A percentile compares a stretch with the other conserved stretches of the same genome.
Conservation (phyloP, 2,888 invertebrate species). For the Plusia festucae region DNA sequence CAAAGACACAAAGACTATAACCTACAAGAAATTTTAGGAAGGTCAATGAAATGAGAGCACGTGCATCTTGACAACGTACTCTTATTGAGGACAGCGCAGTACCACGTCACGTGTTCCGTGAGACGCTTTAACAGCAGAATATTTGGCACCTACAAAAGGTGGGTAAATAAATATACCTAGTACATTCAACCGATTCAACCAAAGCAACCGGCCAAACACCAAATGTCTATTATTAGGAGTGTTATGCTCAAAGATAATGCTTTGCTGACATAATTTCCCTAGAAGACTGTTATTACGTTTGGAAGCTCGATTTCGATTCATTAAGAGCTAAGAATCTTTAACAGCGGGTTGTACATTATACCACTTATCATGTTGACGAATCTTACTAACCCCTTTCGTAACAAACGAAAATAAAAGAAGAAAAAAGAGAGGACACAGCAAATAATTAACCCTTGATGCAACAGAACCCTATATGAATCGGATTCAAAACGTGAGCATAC, state of each 20-base stretch:
- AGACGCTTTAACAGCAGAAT: slow-evolving; percentile 54
- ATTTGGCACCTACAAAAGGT: slow-evolving; percentile 62
- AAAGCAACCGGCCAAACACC: slow-evolving; percentile 49
- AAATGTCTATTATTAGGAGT: slow-evolving; percentile 49
- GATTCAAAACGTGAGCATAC: slow-evolving; percentile 36
- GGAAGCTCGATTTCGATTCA: slow-evolving; percentile 11
- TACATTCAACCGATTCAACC: slow-evolving; percentile 58
- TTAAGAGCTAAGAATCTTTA: slow-evolving; percentile 18
- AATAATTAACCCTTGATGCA: slow-evolving; percentile 29
- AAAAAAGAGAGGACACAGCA: slow-evolving; percentile 39
- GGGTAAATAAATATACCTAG: slow-evolving; percentile 55
- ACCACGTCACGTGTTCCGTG: slow-evolving; percentile 61
- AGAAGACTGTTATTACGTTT: slow-evolving; percentile 19
- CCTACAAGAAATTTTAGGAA: slow-evolving; percentile 57
- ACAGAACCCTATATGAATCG: slow-evolving; percentile 37
- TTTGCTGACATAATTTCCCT: slow-evolving; percentile 43
- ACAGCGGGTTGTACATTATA: not conserved
- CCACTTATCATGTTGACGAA: too few relatives aligned
- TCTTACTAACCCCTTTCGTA: slow-evolving; percentile 26
- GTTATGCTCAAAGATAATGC: slow-evolving; percentile 50
- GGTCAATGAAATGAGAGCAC: slow-evolving; percentile 73
- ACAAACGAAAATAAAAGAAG: slow-evolving; percentile 35
- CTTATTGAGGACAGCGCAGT: slow-evolving; percentile 51
- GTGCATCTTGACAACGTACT: slow-evolving; percentile 59
- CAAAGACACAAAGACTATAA: slow-evolving; percentile 67